Conservation (phyloP, 2,888 invertebrate genomes). For the Pheosia tremula region DNA sequence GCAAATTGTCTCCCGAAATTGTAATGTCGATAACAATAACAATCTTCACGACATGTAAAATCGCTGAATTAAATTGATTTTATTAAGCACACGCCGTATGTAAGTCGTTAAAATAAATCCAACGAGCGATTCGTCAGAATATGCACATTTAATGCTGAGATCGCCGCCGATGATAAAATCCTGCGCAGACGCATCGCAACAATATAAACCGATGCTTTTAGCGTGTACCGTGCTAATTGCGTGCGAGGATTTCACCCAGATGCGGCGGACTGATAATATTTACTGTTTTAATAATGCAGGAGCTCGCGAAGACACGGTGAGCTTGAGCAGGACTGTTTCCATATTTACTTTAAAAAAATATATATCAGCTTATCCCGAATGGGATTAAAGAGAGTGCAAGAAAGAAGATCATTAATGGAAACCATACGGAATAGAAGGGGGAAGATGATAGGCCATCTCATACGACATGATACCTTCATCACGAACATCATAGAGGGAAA, state of each 20-base stretch:
- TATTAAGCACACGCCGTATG: constrained; percentile 1
- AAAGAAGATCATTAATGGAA: too few relatives aligned
- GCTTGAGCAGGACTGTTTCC: background rate
- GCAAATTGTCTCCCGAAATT: background rate
- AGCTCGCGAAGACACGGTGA: background rate
- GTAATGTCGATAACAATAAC: background rate
- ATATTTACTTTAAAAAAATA: background rate
- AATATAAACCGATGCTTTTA: constrained; percentile 52
- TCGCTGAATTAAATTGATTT: background rate
- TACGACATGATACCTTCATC: too few relatives aligned
- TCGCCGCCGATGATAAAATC: constrained; percentile 1
- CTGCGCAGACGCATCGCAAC: constrained; percentile 42
- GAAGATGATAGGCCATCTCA: too few relatives aligned
- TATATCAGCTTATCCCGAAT: too few relatives aligned
- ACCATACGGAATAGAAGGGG: too few relatives aligned
- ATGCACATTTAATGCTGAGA: constrained; percentile 3
- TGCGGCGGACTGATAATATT: constrained; percentile 38
- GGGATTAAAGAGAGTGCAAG: too few relatives aligned
- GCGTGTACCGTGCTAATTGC: constrained; percentile 52
- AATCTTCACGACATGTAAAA: background rate
- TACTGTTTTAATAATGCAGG: constrained; percentile 34
- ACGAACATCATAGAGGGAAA: too few relatives aligned
- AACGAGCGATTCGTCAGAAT: constrained; percentile 6
- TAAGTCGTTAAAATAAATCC: constrained; percentile 3
- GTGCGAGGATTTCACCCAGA: constrained; percentile 45